These are phyloP conservation scores for Cryptosula pallasiana DNA, from an alignment of 2,888 invertebrate species.

Conservation along the genomic window DNA sequence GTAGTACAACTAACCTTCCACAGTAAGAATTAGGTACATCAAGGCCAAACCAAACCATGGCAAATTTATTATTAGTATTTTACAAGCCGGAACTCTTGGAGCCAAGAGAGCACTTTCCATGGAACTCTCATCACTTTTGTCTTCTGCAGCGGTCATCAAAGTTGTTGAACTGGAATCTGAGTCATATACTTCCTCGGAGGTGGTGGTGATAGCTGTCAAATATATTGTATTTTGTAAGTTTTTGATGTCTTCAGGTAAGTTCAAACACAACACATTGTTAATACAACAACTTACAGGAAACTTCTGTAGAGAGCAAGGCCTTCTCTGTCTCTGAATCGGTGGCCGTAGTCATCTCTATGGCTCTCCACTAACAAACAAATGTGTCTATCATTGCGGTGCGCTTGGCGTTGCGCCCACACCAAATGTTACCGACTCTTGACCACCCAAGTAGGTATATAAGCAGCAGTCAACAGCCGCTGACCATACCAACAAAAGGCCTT, in stretches of 20 bases:
- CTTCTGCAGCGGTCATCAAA: not conserved
- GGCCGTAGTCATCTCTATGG: too few relatives aligned
- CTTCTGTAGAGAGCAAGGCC: not conserved
- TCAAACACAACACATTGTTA: too few relatives aligned
- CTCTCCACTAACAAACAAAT: too few relatives aligned
- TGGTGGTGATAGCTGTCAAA: too few relatives aligned
- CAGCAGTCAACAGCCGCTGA: too few relatives aligned
- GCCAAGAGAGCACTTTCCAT: not conserved
- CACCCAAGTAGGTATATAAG: too few relatives aligned
- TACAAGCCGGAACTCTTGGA: not conserved
- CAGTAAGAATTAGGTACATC: constrained; percentile 46
- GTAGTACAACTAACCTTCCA: too few relatives aligned
- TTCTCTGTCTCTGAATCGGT: not conserved
- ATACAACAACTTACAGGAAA: not conserved
- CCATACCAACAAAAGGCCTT: too few relatives aligned
- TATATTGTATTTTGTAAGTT: too few relatives aligned
- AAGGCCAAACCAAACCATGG: constrained; percentile 46
- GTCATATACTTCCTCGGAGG: too few relatives aligned
- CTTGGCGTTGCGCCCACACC: not conserved
- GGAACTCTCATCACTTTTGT: not conserved
- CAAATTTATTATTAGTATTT: constrained; percentile 39
- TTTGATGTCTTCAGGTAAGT: too few relatives aligned
- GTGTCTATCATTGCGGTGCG: not conserved
- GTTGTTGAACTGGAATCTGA: not conserved
- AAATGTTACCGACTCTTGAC: not conserved